phyloP scores from a whole-genome alignment of 2,888 invertebrate species.

The Lottia gigantea region DNA sequence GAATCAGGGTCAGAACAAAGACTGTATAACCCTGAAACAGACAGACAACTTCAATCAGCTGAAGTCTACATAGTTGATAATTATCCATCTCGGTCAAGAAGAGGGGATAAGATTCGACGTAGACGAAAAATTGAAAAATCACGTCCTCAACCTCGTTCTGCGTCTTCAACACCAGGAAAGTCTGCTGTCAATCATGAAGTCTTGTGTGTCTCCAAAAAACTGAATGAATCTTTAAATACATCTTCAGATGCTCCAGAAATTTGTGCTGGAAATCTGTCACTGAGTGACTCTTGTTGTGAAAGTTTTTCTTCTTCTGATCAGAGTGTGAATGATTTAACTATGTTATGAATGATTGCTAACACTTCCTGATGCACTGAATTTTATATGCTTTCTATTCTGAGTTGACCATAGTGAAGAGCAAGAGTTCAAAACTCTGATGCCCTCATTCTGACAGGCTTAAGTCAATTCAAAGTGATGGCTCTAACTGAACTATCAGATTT shows the following conservation, averaged over 20 bases:
- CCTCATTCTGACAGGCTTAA: too few relatives aligned
- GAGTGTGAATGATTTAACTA: conserved; percentile 20
- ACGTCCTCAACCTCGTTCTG: neutral
- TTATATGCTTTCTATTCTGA: too few relatives aligned
- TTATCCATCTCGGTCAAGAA: neutral
- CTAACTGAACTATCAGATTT: too few relatives aligned
- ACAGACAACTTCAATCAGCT: neutral
- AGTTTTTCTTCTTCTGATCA: conserved; percentile 34
- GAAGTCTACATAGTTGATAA: neutral
- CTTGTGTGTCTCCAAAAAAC: neutral
- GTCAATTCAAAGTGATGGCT: too few relatives aligned
- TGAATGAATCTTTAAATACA: neutral
- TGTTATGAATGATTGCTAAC: conserved; percentile 15
- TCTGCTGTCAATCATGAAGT: neutral
- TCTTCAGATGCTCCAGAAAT: conserved; percentile 7
- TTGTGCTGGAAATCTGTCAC: conserved; percentile 21
- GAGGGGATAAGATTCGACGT: neutral
- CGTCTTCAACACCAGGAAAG: neutral
- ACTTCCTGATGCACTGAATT: too few relatives aligned
- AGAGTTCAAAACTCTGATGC: too few relatives aligned
- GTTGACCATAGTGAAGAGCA: too few relatives aligned
- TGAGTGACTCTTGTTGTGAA: conserved; percentile 45
- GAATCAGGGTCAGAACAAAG: conserved; percentile 16
- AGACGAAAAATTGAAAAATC: neutral
- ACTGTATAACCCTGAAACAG: neutral